Conservation (phyloP, 2,113 vertebrate species). For the Notarius quadriscutis region DNA sequence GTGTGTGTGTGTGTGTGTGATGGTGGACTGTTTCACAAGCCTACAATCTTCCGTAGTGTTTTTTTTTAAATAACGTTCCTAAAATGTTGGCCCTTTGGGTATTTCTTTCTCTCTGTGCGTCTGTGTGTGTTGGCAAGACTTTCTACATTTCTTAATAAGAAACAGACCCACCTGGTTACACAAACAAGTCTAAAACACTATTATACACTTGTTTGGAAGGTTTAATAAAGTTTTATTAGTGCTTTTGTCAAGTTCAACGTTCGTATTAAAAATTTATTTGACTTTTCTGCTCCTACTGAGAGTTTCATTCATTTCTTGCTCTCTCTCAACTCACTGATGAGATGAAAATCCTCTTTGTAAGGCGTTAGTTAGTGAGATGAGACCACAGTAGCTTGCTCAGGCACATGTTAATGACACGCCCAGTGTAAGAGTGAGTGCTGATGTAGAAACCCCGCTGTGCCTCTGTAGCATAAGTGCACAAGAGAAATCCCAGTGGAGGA, state of each 20-base stretch:
- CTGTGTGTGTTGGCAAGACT: constrained; percentile 40
- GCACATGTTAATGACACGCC: constrained; percentile 6
- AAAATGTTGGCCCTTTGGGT: background rate
- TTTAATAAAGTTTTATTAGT: constrained; percentile 59
- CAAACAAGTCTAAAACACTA: constrained; percentile 61
- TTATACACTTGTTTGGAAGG: constrained; percentile 62
- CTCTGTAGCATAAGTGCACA: constrained; percentile 47
- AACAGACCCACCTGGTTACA: constrained; percentile 55
- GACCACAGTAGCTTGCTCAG: background rate
- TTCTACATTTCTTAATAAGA: constrained; percentile 61
- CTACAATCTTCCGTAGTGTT: background rate
- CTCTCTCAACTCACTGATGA: background rate
- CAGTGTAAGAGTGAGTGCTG: background rate
- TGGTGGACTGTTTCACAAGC: background rate
- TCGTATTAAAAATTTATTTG: background rate
- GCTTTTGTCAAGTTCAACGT: constrained; percentile 29
- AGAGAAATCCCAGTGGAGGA: constrained; percentile 39
- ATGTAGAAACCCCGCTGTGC: constrained; percentile 38
- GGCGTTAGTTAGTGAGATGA: background rate
- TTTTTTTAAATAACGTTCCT: background rate
- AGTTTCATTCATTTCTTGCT: background rate
- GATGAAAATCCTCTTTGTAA: constrained; percentile 18
- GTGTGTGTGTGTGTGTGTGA: background rate
- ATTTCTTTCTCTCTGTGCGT: background rate
- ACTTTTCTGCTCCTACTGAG: background rate